A percentile compares a stretch with the other conserved stretches of the same genome.
Evolutionary conservation across 1,140 invertebrate species (phyloP).

Genomic region (Paramacrobiotus metropolitanus): DNA sequence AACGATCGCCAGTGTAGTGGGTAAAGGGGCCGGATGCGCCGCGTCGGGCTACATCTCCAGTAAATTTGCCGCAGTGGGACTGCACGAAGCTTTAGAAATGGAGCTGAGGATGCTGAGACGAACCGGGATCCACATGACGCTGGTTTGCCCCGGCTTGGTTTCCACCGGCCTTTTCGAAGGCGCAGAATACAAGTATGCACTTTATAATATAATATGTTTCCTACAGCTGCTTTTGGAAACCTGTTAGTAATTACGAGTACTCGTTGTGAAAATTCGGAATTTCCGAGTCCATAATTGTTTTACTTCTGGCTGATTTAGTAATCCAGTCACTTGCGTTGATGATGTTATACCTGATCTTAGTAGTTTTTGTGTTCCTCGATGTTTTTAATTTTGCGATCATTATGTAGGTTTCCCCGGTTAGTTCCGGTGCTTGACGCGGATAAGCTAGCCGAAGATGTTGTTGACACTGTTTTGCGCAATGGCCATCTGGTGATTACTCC

Average conservation of each 20-base stretch:
- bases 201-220: too few species aligned
- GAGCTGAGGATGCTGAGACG: background rate
- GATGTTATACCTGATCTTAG: too few species aligned
- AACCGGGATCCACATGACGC: conserved; percentile 1
- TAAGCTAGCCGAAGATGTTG: background rate
- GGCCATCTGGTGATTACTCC: background rate
- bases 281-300: too few species aligned
- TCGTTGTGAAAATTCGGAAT: too few species aligned
- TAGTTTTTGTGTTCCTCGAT: too few species aligned
- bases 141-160: background rate
- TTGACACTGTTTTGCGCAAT: background rate
- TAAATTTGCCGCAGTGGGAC: background rate
- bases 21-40: background rate
- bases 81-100: background rate
- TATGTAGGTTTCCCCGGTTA: background rate
- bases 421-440: background rate
- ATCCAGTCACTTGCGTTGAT: too few species aligned
- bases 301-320: too few species aligned
- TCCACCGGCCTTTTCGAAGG: background rate
- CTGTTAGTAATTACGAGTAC: background rate
- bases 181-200: background rate
- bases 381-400: background rate
- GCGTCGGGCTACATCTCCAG: background rate
- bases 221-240: too few species aligned
- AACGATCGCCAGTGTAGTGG: conserved; percentile 9